Evolutionary conservation across 2,797 vertebrate genomes (phyloP).

Genomic region (Platyrinchus mystaceus): DNA sequence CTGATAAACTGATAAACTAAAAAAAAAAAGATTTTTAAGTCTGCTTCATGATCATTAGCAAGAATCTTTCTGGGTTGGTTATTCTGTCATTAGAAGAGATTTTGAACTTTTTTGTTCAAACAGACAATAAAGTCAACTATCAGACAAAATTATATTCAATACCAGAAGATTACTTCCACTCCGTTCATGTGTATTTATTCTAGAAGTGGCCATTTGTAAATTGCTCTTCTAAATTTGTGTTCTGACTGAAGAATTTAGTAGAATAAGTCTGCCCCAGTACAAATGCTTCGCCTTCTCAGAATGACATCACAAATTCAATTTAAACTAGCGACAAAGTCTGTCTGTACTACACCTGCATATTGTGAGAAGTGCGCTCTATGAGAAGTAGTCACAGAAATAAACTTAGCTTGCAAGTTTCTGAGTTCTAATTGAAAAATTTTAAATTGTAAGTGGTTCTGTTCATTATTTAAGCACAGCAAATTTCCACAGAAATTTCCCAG

Average conservation of each 20-base stretch:
- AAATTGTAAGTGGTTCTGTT: neutral
- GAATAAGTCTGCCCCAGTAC: neutral
- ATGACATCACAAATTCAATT: neutral
- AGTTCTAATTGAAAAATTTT: neutral
- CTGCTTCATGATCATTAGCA: neutral
- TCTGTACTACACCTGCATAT: neutral
- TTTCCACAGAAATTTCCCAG: neutral
- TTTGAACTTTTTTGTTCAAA: neutral
- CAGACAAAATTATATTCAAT: neutral
- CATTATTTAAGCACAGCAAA: neutral
- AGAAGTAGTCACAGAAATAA: neutral
- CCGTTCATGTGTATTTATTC: neutral
- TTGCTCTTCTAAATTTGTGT: neutral
- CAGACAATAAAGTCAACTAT: neutral
- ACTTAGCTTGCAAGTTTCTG: neutral
- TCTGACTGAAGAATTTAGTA: neutral
- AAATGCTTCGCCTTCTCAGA: neutral
- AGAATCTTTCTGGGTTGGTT: neutral
- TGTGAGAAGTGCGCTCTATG: neutral
- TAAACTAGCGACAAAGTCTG: neutral
- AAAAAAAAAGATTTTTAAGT: neutral
- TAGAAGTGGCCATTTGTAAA: neutral
- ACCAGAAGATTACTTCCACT: neutral
- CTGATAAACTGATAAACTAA: neutral
- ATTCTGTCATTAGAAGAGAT: neutral